Evolutionary conservation across 2,797 vertebrate genomes (phyloP).

Genomic region (Rhabdophis nuchalis): DNA sequence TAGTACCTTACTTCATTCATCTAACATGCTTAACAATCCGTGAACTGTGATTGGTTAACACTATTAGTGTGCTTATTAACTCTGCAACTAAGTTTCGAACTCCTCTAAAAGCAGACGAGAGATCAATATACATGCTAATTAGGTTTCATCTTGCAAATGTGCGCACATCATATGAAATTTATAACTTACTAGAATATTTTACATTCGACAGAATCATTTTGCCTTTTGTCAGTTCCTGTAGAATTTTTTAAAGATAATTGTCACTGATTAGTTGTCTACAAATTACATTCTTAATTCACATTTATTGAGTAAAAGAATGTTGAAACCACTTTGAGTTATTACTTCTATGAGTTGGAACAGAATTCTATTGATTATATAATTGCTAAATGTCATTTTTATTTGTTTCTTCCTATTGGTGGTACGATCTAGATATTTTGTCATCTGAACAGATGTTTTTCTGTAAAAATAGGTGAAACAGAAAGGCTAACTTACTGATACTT

Average conservation of each 20-base stretch:
- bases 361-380: neutral
- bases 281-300: neutral
- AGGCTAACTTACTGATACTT: neutral
- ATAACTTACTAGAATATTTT: neutral
- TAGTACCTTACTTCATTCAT: neutral
- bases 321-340: neutral
- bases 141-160: neutral
- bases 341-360: neutral
- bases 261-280: neutral
- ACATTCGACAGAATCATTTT: neutral
- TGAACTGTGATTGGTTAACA: slow-evolving; percentile 17
- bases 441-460: neutral
- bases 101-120: neutral
- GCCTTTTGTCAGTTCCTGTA: neutral
- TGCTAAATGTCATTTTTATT: neutral
- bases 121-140: slow-evolving; percentile 33
- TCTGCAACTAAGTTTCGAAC: slow-evolving; percentile 8
- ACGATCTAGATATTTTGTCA: neutral
- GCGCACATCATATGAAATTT: neutral
- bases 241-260: neutral
- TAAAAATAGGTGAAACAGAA: neutral
- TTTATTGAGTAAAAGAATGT: neutral
- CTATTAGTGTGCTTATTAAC: slow-evolving; percentile 19
- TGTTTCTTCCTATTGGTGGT: neutral
- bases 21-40: slow-evolving; percentile 18